Percentiles rank a stretch among this genome's conserved stretches.
Evolutionary conservation across 2,113 vertebrate genomes (phyloP).

Genomic region (Elaphurus davidianus): DNA sequence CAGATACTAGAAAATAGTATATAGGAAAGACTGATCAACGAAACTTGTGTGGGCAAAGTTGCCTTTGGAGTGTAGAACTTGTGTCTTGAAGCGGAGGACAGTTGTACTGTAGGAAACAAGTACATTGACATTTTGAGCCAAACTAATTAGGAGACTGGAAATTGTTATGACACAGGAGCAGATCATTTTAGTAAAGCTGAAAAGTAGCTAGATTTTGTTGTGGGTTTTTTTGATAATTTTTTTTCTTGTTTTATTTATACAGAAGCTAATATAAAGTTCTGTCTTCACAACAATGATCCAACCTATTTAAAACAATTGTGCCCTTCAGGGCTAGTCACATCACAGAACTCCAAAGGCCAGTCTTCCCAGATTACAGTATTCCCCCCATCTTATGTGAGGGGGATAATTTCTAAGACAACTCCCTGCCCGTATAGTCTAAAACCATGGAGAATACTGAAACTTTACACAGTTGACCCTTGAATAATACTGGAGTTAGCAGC

Average conservation of each 20-base stretch:
- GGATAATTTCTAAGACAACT: neutral
- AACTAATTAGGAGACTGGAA: neutral
- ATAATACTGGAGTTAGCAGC: neutral
- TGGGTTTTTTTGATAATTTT: neutral
- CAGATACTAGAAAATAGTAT: neutral
- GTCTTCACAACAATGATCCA: neutral
- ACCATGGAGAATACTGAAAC: neutral
- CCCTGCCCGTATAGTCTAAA: neutral
- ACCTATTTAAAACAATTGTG: neutral
- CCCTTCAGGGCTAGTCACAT: neutral
- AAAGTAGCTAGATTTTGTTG: neutral
- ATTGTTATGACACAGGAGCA: neutral
- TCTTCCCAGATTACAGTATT: neutral
- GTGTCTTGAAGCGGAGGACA: neutral
- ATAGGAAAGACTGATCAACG: neutral
- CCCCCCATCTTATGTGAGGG: neutral
- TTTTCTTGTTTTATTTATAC: neutral
- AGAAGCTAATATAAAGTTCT: neutral
- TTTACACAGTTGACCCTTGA: neutral
- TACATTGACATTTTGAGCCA: neutral
- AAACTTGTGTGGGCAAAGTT: neutral
- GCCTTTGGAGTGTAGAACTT: neutral
- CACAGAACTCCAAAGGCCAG: neutral
- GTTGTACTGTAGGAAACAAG: neutral
- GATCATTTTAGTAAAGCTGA: neutral